Evolutionary conservation across 2,888 invertebrate genomes (phyloP), one percentile per base, ranked within the genome.

Genomic region (Nomada fucata): DNA sequence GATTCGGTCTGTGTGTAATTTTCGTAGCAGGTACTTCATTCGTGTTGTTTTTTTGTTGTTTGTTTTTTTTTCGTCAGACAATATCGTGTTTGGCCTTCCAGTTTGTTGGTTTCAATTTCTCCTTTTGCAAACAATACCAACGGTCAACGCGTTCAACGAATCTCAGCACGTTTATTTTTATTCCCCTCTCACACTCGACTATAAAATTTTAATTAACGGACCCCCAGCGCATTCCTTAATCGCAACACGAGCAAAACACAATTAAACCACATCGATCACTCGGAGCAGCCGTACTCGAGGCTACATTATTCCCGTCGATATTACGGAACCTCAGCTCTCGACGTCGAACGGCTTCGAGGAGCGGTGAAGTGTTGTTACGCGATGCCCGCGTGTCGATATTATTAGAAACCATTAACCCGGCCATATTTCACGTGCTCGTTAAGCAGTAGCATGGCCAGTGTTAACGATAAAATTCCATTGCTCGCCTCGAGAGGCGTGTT

Each of bases 341-440:
- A 68, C 47, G 2, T 65, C 59, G 59, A 44, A 23, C n/a, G 29
- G 15, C 53, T 61, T 36, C 47, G 53, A 78, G 59, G 18, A 44
- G 53, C 18, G 23, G n/a, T 36, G 53, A 68, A 59, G 47, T 55
- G 44, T 63, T 55, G 44, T 63, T 67, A 59, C 44, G 42, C 68
- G 53, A 55, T 44, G 42, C 68, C 55, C 13, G 23, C 18, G 42
- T 57, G 61, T 29, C n/a, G 65, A 55, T 82, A 82, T 76, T 82
- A 82, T 82, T 82, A 82, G 73, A 59, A 82, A 60, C 50, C 67
- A 82, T 82, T 82, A 82, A 63, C 68, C 61, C 23, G 42, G 15
- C 60, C 68, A 60, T 82, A 82, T 61, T 76, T 82, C 82, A 82
- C 60, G 7, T 42, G 76, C 82, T 82, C 57, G 82, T 82, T 82